Evolutionary conservation across 2,888 invertebrate species (phyloP).

Genomic region (Macrophya annulata): DNA sequence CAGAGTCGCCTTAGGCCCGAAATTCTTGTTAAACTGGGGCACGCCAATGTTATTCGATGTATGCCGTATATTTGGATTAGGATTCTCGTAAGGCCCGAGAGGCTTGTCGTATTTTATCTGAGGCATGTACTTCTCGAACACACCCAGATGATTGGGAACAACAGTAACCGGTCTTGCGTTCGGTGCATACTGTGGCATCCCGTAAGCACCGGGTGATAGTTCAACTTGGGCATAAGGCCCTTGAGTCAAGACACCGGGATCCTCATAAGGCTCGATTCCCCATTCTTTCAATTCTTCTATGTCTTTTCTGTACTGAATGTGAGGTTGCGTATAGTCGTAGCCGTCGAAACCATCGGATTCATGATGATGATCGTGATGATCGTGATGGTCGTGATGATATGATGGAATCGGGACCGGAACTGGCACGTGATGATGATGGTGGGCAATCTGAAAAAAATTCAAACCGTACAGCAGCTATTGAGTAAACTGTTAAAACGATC

Average conservation of each 20-base stretch:
- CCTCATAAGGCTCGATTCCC: slow-evolving; percentile 75
- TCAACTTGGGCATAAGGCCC: slow-evolving; percentile 56
- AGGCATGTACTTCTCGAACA: slow-evolving; percentile 58
- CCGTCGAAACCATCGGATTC: slow-evolving; percentile 74
- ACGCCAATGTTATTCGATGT: slow-evolving; percentile 44
- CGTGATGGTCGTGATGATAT: slow-evolving; percentile 72
- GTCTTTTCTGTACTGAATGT: slow-evolving; percentile 76
- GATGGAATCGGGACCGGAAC: slow-evolving; percentile 78
- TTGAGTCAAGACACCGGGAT: slow-evolving; percentile 57
- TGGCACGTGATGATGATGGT: slow-evolving; percentile 86
- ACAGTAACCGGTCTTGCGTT: slow-evolving; percentile 63
- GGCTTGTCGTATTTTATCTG: slow-evolving; percentile 63
- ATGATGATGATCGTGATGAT: slow-evolving; percentile 71
- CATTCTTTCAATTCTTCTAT: slow-evolving; percentile 77
- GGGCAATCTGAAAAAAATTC: slow-evolving; percentile 83
- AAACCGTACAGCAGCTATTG: not conserved
- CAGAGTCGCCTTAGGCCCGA: slow-evolving; percentile 4
- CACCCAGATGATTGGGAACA: slow-evolving; percentile 50
- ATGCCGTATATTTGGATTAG: slow-evolving; percentile 56
- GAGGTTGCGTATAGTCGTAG: slow-evolving; percentile 76
- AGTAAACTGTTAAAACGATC: not conserved
- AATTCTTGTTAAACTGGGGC: slow-evolving; percentile 52
- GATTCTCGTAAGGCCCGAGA: slow-evolving; percentile 48
- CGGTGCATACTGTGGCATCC: slow-evolving; percentile 65
- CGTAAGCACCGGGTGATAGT: slow-evolving; percentile 62